Conservation (phyloP, 2,888 invertebrate genomes). For the Pomacea canaliculata region DNA sequence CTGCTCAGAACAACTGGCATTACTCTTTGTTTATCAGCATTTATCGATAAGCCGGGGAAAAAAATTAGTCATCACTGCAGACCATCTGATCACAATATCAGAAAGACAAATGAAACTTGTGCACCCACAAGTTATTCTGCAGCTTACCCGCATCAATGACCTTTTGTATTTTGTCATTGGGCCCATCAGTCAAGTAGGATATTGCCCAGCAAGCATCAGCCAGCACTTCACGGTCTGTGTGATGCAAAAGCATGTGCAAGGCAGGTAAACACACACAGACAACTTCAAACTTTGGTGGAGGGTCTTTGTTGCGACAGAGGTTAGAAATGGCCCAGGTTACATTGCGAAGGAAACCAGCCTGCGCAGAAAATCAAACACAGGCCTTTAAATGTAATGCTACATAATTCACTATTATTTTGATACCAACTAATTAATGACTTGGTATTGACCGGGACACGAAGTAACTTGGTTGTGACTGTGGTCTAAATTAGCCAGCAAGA, state of each 20-base stretch:
- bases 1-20: slow-evolving; percentile 18
- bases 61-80: slow-evolving; percentile 14
- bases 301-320: slow-evolving; percentile 93
- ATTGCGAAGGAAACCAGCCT: slow-evolving; percentile 79
- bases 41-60: slow-evolving; percentile 15
- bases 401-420: too few species aligned
- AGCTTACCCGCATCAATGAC: slow-evolving; percentile 62
- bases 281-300: slow-evolving; percentile 84
- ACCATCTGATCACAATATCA: not conserved
- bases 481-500: too few species aligned
- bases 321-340: slow-evolving; percentile 95
- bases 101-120: not conserved
- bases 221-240: slow-evolving; percentile 82
- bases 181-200: slow-evolving; percentile 92
- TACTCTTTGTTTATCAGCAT: slow-evolving; percentile 6
- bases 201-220: slow-evolving; percentile 96
- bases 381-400: not conserved
- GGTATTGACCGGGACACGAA: too few species aligned
- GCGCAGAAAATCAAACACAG: slow-evolving; percentile 20
- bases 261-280: slow-evolving; percentile 83
- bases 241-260: slow-evolving; percentile 80
- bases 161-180: slow-evolving; percentile 88
- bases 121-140: too few species aligned
- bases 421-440: too few species aligned
- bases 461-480: too few species aligned